Conservation (phyloP, 2,113 vertebrate species). For the Erpornis zantholeuca region DNA sequence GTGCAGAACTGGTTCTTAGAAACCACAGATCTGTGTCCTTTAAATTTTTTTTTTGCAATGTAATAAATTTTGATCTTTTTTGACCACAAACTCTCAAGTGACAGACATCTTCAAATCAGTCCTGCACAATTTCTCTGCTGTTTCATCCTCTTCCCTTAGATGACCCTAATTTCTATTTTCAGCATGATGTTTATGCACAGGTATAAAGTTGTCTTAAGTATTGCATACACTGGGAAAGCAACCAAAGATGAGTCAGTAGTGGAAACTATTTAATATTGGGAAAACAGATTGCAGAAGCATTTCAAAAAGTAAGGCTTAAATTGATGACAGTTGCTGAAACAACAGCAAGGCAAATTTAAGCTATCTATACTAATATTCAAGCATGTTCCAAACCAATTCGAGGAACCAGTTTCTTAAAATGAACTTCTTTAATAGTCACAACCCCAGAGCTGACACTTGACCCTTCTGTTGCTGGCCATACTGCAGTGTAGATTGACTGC, state of each 20-base stretch:
- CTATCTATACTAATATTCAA: neutral
- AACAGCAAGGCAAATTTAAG: neutral
- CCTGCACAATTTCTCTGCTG: neutral
- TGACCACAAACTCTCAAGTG: neutral
- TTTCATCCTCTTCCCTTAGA: neutral
- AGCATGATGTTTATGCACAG: neutral
- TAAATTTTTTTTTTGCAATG: neutral
- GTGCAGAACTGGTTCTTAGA: neutral
- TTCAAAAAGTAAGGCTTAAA: conserved; percentile 27
- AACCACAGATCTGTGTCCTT: neutral
- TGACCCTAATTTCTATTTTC: neutral
- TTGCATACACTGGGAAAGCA: conserved; percentile 7
- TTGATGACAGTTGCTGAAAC: neutral
- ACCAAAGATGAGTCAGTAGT: conserved; percentile 49
- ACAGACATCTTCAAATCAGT: neutral
- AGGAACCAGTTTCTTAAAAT: neutral
- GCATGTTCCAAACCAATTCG: neutral
- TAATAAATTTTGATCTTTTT: neutral
- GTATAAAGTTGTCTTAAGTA: neutral
- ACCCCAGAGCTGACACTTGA: neutral
- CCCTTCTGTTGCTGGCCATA: neutral
- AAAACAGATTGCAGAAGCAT: conserved; percentile 30
- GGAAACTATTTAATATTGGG: conserved; percentile 52
- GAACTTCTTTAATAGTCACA: neutral
- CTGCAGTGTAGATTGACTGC: neutral